Evolutionary conservation across 2,888 invertebrate genomes (phyloP), one percentile per base, ranked within the genome.

Genomic region (Listrodromus nycthemerus): DNA sequence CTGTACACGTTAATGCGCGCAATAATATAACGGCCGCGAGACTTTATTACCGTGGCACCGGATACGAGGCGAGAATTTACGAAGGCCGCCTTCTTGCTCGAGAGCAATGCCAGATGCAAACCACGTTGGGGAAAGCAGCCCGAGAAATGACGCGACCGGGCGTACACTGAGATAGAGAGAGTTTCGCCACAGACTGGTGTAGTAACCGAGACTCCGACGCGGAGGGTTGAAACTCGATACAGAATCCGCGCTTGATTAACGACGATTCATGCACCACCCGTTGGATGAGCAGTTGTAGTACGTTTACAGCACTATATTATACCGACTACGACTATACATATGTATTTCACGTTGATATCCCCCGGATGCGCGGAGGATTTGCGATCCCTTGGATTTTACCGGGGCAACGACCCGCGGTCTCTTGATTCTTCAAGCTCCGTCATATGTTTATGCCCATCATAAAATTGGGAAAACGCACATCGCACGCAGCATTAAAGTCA

Each of bases 141-240:
- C 70, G 77, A 74, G 83, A 84, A 77, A 77, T 80, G 80, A 84
- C 77, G 80, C 67, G 83, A 74, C 77, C 73, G 77, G 80, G 77
- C 69, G 63, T 19, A 67, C 19, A 58, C 65, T 6, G 61, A 45
- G 61, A 61, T 16, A n/a, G 58, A 58, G 58, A 73, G 74, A 80
- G 71, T 67, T 83, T 83, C 61, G 80, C 67, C 50, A 55, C 21
- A 55, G 24, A 67, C 50, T 37, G 58, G 80, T 79, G 73, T 24
- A 66, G 83, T 83, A 83, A 83, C 80, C 69, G 83, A 80, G 73
- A 45, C 76, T 55, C 45, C 77, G 27, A 73, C 69, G 80, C 70
- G 69, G 88, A 88, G 90, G 91, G 89, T 90, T 92, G 92, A 91
- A 92, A 92, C 91, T 92, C 92, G 91, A 92, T 92, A 92, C 90